phyloP scores from a whole-genome alignment of 2,888 invertebrate genomes.

The Cantharis rustica region DNA sequence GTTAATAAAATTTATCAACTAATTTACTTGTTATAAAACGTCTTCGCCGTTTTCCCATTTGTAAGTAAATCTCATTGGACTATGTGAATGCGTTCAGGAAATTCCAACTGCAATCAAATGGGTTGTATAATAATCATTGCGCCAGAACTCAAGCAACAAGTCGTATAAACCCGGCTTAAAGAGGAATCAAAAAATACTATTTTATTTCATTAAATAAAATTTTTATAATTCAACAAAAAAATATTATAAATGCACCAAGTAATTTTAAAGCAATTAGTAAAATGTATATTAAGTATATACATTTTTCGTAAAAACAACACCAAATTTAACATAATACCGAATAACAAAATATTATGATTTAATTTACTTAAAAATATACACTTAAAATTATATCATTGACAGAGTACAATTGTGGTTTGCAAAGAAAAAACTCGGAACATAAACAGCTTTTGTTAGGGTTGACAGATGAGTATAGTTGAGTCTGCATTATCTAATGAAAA shows the following conservation, averaged over 20 bases:
- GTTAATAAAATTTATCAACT: neutral
- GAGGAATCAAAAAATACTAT: neutral
- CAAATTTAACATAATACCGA: neutral
- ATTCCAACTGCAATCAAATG: conserved; percentile 41
- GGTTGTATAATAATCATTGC: conserved; percentile 38
- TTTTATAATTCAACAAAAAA: neutral
- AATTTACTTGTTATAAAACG: conserved; percentile 15
- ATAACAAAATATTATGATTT: neutral
- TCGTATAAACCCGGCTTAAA: conserved; percentile 12
- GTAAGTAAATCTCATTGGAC: conserved; percentile 38
- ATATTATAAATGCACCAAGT: neutral
- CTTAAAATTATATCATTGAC: neutral
- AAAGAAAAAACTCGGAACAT: neutral
- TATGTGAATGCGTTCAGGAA: conserved; percentile 41
- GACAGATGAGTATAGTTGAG: neutral
- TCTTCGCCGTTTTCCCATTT: conserved; percentile 40
- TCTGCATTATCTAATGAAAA: neutral
- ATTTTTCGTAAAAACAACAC: neutral
- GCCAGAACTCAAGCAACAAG: conserved; percentile 38
- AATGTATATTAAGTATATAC: too few relatives aligned
- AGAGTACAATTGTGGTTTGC: neutral
- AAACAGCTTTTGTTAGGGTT: neutral
- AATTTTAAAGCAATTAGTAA: neutral
- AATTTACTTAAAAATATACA: neutral
- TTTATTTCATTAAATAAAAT: neutral